phyloP scores from a whole-genome alignment of 2,888 invertebrate genomes.

The Uropetala carovei region DNA sequence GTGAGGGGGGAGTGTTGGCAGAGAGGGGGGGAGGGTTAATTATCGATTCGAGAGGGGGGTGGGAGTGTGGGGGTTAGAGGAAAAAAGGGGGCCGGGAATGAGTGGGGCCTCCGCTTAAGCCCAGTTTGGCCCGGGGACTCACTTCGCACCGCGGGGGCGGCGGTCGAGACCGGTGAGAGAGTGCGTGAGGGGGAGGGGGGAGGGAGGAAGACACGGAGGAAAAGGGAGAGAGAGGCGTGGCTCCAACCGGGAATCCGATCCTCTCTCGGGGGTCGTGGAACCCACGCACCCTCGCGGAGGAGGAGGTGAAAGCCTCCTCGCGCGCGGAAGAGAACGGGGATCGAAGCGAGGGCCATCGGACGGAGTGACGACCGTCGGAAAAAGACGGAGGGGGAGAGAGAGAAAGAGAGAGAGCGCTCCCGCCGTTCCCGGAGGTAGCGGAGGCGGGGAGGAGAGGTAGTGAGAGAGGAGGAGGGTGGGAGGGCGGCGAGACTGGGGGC shows the following conservation, averaged over 20 bases:
- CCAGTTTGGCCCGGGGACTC: constrained; percentile 30
- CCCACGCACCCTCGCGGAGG: background rate
- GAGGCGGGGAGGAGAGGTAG: background rate
- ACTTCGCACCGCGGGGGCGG: background rate
- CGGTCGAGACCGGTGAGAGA: background rate
- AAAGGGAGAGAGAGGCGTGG: background rate
- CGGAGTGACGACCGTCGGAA: too few relatives aligned
- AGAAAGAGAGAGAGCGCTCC: too few relatives aligned
- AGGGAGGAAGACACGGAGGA: background rate
- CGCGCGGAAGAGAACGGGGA: too few relatives aligned
- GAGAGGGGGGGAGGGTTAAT: constrained; percentile 25
- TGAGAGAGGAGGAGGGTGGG: background rate
- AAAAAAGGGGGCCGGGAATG: background rate
- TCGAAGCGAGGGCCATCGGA: too few relatives aligned
- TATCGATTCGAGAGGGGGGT: constrained; percentile 26
- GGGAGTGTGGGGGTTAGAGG: background rate
- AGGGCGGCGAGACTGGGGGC: background rate
- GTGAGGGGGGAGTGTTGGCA: background rate
- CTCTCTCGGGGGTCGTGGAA: constrained; percentile 34
- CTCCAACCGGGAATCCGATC: background rate
- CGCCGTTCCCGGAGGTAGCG: too few relatives aligned
- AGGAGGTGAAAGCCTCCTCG: background rate
- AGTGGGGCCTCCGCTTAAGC: background rate
- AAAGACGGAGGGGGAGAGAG: too few relatives aligned
- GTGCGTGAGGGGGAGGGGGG: constrained; percentile 11